phyloP scores from a whole-genome alignment of 2,888 invertebrate species.

The Nesidiocoris tenuis region DNA sequence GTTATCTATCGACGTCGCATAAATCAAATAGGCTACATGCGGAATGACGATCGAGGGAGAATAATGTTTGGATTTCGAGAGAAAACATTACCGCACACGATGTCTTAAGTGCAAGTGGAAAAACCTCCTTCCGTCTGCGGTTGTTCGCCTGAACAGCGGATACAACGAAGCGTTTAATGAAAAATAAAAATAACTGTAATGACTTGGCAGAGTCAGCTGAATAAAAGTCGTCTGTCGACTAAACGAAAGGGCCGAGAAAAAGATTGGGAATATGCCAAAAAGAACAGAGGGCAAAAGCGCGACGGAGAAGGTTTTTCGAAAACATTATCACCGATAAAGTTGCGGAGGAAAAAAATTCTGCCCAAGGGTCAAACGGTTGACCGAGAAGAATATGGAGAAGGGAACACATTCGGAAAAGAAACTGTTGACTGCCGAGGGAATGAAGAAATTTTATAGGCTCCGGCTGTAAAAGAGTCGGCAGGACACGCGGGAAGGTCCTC shows the following conservation, averaged over 20 bases:
- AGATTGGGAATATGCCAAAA: slow-evolving; percentile 27
- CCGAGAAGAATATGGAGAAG: slow-evolving; percentile 8
- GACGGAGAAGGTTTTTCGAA: background rate
- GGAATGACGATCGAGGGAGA: background rate
- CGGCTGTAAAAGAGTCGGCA: slow-evolving; percentile 1
- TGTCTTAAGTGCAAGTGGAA: slow-evolving; percentile 12
- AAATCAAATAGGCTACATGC: background rate
- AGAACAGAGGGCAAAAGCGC: slow-evolving; percentile 1
- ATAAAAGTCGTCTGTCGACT: slow-evolving; percentile 17
- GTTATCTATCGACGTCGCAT: background rate
- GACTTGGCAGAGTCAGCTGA: slow-evolving; percentile 31
- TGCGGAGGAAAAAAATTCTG: background rate
- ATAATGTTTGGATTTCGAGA: background rate
- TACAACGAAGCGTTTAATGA: slow-evolving; percentile 39
- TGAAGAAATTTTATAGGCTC: slow-evolving; percentile 33
- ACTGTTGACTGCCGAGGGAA: slow-evolving; percentile 9
- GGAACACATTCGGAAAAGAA: background rate
- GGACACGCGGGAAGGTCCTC: background rate
- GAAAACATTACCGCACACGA: background rate
- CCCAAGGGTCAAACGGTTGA: slow-evolving; percentile 16
- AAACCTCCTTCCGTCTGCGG: slow-evolving; percentile 6
- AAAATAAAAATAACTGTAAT: slow-evolving; percentile 39
- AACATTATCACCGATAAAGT: slow-evolving; percentile 32
- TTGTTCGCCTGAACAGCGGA: slow-evolving; percentile 21
- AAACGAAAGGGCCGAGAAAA: slow-evolving; percentile 24